Conservation (phyloP, 2,797 vertebrate genomes). For the Heterohyrax brucei region DNA sequence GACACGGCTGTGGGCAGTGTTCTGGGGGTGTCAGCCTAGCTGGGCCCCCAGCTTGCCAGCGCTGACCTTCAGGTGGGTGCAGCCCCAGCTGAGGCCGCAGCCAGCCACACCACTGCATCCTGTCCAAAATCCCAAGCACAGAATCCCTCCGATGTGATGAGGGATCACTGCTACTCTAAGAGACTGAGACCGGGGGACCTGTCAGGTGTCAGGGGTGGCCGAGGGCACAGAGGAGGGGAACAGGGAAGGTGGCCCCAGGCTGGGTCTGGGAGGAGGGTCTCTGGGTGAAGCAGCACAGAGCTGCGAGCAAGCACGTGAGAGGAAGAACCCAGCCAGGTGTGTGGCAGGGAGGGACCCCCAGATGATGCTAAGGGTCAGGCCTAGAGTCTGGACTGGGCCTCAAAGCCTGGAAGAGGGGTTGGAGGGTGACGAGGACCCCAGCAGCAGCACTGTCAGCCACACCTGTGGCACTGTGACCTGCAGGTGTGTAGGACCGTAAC, state of each 20-base stretch:
- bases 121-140: background rate
- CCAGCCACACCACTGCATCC: too few species aligned
- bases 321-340: too few species aligned
- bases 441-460: background rate
- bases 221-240: rapidly evolving
- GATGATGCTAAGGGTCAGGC: background rate
- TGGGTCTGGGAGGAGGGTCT: background rate
- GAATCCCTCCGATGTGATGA: rapidly evolving
- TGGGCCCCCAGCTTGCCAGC: background rate
- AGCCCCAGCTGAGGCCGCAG: background rate
- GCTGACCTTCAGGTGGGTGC: background rate
- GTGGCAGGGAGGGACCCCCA: background rate
- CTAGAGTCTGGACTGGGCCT: background rate
- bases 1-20: rapidly evolving
- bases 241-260: background rate
- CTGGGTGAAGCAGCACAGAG: background rate
- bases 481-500: background rate
- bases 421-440: too few species aligned
- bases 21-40: background rate
- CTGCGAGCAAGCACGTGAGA: too few species aligned
- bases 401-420: background rate
- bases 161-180: rapidly evolving
- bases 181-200: too few species aligned
- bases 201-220: too few species aligned
- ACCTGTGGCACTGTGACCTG: too few species aligned